phyloP scores from a whole-genome alignment of 2,888 invertebrate species.

The Adelognathus sp. region DNA sequence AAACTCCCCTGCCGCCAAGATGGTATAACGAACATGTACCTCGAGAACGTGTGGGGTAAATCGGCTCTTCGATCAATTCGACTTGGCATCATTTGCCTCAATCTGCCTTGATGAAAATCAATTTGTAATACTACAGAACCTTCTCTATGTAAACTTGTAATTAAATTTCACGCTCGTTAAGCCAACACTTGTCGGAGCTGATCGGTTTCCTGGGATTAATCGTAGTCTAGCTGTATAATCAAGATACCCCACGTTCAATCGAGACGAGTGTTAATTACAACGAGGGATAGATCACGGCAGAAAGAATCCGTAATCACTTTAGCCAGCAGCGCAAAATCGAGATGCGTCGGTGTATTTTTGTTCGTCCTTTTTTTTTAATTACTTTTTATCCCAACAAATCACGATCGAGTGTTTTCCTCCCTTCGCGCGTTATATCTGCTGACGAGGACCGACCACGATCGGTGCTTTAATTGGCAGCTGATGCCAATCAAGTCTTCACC shows the following conservation, averaged over 20 bases:
- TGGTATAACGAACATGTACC: conserved; percentile 43
- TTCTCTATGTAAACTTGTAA: background rate
- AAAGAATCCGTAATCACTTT: conserved; percentile 50
- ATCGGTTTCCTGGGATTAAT: conserved; percentile 55
- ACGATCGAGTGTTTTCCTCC: background rate
- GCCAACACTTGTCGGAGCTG: conserved; percentile 45
- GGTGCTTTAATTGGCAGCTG: conserved; percentile 59
- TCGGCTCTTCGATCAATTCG: conserved; percentile 47
- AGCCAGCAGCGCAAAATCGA: conserved; percentile 32
- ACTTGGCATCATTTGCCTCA: conserved; percentile 54
- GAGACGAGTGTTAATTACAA: conserved; percentile 54
- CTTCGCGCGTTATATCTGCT: background rate
- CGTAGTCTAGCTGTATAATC: conserved; percentile 24
- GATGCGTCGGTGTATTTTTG: conserved; percentile 6
- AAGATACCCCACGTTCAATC: conserved; percentile 49
- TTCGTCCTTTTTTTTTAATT: background rate
- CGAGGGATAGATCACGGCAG: background rate
- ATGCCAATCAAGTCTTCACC: conserved; percentile 53
- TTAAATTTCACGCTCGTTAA: background rate
- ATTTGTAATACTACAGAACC: conserved; percentile 52
- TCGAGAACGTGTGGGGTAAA: conserved; percentile 23
- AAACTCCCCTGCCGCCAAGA: no score
- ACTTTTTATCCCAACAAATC: background rate
- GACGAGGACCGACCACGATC: conserved; percentile 16
- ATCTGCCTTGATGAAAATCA: conserved; percentile 57